Evolutionary conservation across 2,888 invertebrate species (phyloP).

Genomic region (Pycnomerus fuliginosus): DNA sequence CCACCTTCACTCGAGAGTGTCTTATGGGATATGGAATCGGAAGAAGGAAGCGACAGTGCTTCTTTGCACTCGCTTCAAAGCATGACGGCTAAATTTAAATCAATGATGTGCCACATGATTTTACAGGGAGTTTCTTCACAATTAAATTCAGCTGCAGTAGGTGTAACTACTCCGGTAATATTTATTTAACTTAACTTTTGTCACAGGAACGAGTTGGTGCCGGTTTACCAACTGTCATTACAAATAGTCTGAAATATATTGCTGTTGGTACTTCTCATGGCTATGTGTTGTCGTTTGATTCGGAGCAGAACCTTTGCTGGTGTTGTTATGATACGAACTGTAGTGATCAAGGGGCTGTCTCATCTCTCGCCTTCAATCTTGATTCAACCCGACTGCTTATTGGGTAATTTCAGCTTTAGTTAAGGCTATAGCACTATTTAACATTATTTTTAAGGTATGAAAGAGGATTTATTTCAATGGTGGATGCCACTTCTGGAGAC

Average conservation of each 20-base stretch:
- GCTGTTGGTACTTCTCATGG: conserved; percentile 96
- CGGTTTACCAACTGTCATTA: conserved; percentile 83
- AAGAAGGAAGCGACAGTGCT: conserved; percentile 61
- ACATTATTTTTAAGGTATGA: conserved; percentile 57
- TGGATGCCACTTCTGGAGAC: conserved; percentile 81
- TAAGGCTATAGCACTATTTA: too few species aligned
- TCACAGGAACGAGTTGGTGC: conserved; percentile 83
- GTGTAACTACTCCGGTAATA: not conserved
- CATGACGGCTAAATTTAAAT: conserved; percentile 56
- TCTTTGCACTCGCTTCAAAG: conserved; percentile 58
- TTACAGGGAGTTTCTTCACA: conserved; percentile 89
- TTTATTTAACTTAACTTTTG: conserved; percentile 7
- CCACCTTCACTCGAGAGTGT: conserved; percentile 80
- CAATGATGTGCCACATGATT: conserved; percentile 74
- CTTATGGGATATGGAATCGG: conserved; percentile 71
- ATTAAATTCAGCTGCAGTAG: conserved; percentile 80
- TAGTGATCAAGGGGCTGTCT: conserved; percentile 73
- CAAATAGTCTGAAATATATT: conserved; percentile 73
- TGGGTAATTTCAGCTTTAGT: conserved; percentile 56
- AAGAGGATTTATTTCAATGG: conserved; percentile 87
- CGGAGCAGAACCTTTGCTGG: conserved; percentile 86
- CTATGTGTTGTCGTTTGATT: conserved; percentile 82
- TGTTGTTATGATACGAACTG: conserved; percentile 72
- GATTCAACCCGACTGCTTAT: conserved; percentile 84
- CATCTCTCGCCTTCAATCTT: conserved; percentile 81